Evolutionary conservation across 1,140 invertebrate species (phyloP).

Genomic region (Calosoma granatense): DNA sequence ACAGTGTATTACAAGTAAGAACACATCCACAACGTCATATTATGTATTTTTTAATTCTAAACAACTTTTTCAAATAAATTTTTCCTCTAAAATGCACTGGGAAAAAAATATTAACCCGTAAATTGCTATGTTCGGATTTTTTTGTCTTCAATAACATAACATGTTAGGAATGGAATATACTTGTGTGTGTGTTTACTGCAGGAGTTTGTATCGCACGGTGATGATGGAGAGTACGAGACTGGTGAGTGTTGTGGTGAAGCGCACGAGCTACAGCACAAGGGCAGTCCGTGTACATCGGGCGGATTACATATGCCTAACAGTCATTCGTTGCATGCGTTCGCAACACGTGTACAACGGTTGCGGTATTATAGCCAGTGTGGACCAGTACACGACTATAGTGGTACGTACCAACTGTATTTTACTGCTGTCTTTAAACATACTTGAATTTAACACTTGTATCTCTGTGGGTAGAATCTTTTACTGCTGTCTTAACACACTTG

Average conservation of each 20-base stretch:
- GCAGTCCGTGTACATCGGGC: slow-evolving; percentile 41
- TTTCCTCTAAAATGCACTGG: too few relatives aligned
- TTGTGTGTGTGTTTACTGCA: too few relatives aligned
- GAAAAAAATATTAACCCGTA: too few relatives aligned
- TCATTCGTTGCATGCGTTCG: slow-evolving; percentile 48
- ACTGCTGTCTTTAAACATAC: too few relatives aligned
- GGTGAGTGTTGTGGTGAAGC: slow-evolving; percentile 18
- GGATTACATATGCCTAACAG: slow-evolving; percentile 52
- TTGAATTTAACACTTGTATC: too few relatives aligned
- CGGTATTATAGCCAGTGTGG: slow-evolving; percentile 51
- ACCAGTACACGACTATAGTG: slow-evolving; percentile 17
- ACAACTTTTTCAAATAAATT: too few relatives aligned
- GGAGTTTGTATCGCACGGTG: too few relatives aligned
- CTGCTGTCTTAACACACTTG: too few relatives aligned
- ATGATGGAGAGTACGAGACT: slow-evolving; percentile 27
- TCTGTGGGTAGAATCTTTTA: background rate
- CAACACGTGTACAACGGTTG: slow-evolving; percentile 47
- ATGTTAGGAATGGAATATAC: too few relatives aligned
- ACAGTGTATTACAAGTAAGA: slow-evolving; percentile 17
- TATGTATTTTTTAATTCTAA: too few relatives aligned
- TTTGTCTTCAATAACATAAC: slow-evolving; percentile 16
- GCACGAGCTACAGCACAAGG: slow-evolving; percentile 29
- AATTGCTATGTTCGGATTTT: too few relatives aligned
- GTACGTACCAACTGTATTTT: background rate
- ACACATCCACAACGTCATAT: too few relatives aligned